Conservation (phyloP, 1,140 invertebrate species). For the Ruditapes philippinarum region DNA sequence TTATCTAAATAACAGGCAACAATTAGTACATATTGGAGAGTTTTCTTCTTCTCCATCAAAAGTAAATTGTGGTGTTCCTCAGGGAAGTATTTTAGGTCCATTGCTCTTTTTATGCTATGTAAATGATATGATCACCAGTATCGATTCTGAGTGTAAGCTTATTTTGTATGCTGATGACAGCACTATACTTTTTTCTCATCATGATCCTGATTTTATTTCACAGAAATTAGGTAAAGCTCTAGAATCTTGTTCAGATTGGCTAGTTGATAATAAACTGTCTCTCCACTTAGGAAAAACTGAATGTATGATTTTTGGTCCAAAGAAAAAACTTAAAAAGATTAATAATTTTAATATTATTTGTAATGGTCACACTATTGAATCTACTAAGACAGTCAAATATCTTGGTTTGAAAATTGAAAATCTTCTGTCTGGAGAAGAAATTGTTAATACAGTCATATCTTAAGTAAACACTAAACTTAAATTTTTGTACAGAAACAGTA, state of each 20-base stretch:
- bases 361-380: slow-evolving; percentile 22
- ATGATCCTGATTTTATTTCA: not conserved
- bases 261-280: slow-evolving; percentile 47
- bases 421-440: too few relatives aligned
- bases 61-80: slow-evolving; percentile 4
- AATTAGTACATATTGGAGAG: slow-evolving; percentile 24
- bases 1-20: not conserved
- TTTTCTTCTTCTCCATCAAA: not conserved
- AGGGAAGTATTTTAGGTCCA: slow-evolving; percentile 10
- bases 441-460: too few relatives aligned
- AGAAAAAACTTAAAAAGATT: too few relatives aligned
- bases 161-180: slow-evolving; percentile 70
- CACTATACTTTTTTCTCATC: not conserved
- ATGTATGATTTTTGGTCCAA: too few relatives aligned
- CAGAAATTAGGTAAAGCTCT: not conserved
- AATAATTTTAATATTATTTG: slow-evolving; percentile 33
- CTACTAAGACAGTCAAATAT: slow-evolving; percentile 39
- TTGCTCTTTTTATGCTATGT: slow-evolving; percentile 32
- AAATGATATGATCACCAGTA: not conserved
- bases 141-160: slow-evolving; percentile 14
- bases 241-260: slow-evolving; percentile 11
- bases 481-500: too few relatives aligned
- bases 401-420: slow-evolving; percentile 27
- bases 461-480: too few relatives aligned
- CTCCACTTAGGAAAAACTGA: slow-evolving; percentile 57